Conservation (phyloP, 2,888 invertebrate species). For the Morpho helenor region DNA sequence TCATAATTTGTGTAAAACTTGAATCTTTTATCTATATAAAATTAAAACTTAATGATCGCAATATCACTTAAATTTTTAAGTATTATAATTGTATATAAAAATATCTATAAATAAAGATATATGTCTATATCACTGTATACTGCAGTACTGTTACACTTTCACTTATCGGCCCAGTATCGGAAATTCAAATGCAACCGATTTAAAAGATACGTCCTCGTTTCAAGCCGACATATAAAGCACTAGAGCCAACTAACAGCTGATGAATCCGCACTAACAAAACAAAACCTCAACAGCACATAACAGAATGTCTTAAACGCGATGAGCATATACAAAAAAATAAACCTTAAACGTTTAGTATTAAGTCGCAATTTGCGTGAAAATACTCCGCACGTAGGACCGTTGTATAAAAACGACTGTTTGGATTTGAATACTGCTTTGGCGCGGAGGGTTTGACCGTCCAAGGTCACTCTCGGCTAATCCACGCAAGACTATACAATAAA, state of each 20-base stretch:
- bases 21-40: too few species aligned
- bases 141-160: conserved; percentile 12
- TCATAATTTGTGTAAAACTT: too few species aligned
- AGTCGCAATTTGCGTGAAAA: conserved; percentile 38
- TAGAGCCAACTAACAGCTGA: conserved; percentile 66
- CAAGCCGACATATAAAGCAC: conserved; percentile 51
- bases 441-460: conserved; percentile 48
- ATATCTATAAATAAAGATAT: neutral
- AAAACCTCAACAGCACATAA: conserved; percentile 39
- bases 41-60: too few species aligned
- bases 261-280: conserved; percentile 71
- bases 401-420: conserved; percentile 64
- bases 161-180: conserved; percentile 12
- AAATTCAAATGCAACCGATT: conserved; percentile 12
- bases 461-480: conserved; percentile 70
- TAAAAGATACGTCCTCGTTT: conserved; percentile 49
- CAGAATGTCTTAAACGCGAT: conserved; percentile 38
- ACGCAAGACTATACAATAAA: conserved; percentile 58
- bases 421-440: conserved; percentile 58
- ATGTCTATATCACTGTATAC: conserved; percentile 18
- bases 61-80: neutral
- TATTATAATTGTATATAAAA: neutral
- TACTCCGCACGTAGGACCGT: conserved; percentile 62
- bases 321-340: conserved; percentile 37
- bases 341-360: conserved; percentile 43